phyloP scores from a whole-genome alignment of 2,113 vertebrate genomes.

The Carassius auratus region DNA sequence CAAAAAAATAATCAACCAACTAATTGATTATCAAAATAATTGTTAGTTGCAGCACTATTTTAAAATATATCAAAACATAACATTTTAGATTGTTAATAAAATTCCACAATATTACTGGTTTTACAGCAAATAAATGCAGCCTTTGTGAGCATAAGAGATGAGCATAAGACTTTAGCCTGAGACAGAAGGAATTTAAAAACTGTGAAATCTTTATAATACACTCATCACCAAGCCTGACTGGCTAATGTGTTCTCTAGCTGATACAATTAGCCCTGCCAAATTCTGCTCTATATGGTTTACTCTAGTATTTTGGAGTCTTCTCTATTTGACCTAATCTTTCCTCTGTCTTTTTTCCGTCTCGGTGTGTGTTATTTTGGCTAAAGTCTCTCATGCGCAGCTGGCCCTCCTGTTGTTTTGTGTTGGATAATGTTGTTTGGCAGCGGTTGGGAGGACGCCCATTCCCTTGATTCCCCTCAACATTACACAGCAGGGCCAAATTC shows the following conservation, averaged over 20 bases:
- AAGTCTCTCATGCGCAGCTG: constrained; percentile 64
- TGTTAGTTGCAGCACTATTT: no score
- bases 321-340: constrained; percentile 21
- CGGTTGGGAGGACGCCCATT: constrained; percentile 65
- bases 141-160: not conserved
- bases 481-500: constrained; percentile 57
- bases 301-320: not conserved
- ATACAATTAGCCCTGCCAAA: not conserved
- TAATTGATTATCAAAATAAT: no score
- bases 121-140: not conserved
- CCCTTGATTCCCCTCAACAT: constrained; percentile 46
- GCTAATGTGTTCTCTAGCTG: not conserved
- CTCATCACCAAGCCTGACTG: not conserved
- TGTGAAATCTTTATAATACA: not conserved
- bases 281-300: constrained; percentile 11
- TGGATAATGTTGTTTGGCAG: constrained; percentile 77
- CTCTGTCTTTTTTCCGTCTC: constrained; percentile 25
- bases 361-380: constrained; percentile 60
- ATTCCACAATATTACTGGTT: not conserved
- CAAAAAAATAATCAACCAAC: no score
- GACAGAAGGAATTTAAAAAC: not conserved
- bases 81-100: not conserved
- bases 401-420: constrained; percentile 69
- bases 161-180: not conserved
- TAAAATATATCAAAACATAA: not conserved